phyloP scores from a whole-genome alignment of 2,113 vertebrate species.

The Marmota flaviventris region DNA sequence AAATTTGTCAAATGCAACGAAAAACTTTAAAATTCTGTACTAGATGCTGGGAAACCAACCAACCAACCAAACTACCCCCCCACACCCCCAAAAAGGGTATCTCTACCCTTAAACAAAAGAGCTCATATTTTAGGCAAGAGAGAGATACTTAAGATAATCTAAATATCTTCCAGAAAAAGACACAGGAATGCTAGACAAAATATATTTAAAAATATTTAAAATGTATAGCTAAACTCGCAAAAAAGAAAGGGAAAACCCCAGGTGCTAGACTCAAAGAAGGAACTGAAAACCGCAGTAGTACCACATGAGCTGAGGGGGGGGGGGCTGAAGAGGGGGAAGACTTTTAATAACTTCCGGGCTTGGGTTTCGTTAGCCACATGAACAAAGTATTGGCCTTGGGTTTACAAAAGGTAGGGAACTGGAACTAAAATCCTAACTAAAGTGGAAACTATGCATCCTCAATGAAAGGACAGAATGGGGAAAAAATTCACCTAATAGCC shows the following conservation, averaged over 20 bases:
- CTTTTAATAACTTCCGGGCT: constrained; percentile 52
- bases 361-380: constrained; percentile 26
- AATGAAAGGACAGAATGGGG: not conserved
- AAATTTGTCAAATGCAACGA: not conserved
- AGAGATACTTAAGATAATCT: not conserved
- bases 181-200: constrained; percentile 14
- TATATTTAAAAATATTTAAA: not conserved
- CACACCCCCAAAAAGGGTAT: not conserved
- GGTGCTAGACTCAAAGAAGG: constrained; percentile 1
- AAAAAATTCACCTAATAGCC: not conserved
- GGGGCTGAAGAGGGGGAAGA: not conserved
- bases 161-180: constrained; percentile 46
- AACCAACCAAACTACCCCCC: not conserved
- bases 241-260: constrained; percentile 30
- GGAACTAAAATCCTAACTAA: not conserved
- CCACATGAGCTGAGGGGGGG: not conserved
- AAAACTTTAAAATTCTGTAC: not conserved
- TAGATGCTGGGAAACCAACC: not conserved
- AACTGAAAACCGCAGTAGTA: constrained; percentile 63
- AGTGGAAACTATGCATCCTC: not conserved
- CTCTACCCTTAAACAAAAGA: not conserved
- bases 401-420: not conserved
- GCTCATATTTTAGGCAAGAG: not conserved
- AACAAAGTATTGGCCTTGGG: not conserved
- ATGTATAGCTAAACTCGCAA: not conserved